phyloP scores from a whole-genome alignment of 2,888 invertebrate genomes.

The Oligia strigilis region DNA sequence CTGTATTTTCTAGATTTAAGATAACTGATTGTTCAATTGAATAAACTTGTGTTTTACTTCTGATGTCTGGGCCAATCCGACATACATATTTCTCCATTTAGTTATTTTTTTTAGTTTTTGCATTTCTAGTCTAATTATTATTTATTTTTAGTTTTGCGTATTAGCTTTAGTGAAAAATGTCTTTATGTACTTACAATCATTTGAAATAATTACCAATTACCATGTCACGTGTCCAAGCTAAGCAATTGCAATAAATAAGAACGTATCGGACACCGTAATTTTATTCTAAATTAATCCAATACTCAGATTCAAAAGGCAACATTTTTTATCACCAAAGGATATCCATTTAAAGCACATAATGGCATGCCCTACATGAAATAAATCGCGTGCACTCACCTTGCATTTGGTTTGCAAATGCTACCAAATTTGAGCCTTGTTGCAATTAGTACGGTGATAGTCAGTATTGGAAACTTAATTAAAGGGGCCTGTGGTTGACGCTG shows the following conservation, averaged over 20 bases:
- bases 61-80: too few species aligned
- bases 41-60: too few species aligned
- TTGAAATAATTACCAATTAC: neutral
- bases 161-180: too few species aligned
- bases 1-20: too few species aligned
- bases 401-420: slow-evolving; percentile 57
- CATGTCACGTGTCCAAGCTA: neutral
- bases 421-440: slow-evolving; percentile 49
- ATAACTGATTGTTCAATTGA: too few species aligned
- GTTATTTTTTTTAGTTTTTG: too few species aligned
- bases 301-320: slow-evolving; percentile 10
- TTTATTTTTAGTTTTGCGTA: too few species aligned
- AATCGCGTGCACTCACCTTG: slow-evolving; percentile 41
- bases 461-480: slow-evolving; percentile 47
- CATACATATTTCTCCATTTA: too few species aligned
- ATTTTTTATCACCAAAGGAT: slow-evolving; percentile 51
- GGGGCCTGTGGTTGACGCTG: too few species aligned
- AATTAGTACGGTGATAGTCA: slow-evolving; percentile 44
- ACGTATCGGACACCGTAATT: neutral
- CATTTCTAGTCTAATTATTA: too few species aligned
- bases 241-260: slow-evolving; percentile 6
- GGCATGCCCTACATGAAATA: slow-evolving; percentile 48
- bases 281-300: slow-evolving; percentile 12
- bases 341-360: slow-evolving; percentile 58
- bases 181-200: too few species aligned